Evolutionary conservation across 2,113 vertebrate genomes (phyloP).

Genomic region (Paralichthys olivaceus): DNA sequence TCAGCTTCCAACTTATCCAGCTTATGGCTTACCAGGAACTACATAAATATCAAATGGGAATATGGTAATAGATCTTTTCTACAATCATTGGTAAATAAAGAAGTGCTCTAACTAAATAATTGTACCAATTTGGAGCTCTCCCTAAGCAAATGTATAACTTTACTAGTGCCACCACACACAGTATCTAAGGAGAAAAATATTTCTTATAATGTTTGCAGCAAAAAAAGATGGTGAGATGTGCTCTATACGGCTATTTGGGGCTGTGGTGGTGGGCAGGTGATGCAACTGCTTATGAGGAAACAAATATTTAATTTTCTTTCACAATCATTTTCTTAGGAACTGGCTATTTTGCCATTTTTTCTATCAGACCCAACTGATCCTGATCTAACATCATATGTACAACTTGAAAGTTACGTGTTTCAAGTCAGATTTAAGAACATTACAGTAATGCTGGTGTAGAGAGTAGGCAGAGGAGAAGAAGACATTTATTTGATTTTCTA

Average conservation of each 20-base stretch:
- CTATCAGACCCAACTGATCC: not conserved
- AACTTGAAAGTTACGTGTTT: not conserved
- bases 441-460: not conserved
- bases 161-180: too few species aligned
- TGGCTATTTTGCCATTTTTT: not conserved
- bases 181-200: not conserved
- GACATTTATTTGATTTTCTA: constrained; percentile 20
- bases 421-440: not conserved
- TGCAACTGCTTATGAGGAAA: not conserved
- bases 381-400: not conserved
- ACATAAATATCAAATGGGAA: not conserved
- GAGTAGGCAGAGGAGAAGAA: not conserved
- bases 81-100: not conserved
- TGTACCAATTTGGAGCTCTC: not conserved
- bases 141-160: not conserved
- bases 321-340: not conserved
- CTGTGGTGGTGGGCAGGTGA: not conserved
- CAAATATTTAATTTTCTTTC: not conserved
- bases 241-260: not conserved
- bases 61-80: not conserved
- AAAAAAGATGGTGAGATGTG: too few species aligned
- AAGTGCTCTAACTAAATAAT: not conserved
- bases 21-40: not conserved
- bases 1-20: not conserved
- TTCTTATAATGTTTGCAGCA: not conserved